These are phyloP conservation scores for Lytechinus variegatus DNA, from an alignment of 35 echinoderm and acorn worm species.

Conservation along the genomic window DNA sequence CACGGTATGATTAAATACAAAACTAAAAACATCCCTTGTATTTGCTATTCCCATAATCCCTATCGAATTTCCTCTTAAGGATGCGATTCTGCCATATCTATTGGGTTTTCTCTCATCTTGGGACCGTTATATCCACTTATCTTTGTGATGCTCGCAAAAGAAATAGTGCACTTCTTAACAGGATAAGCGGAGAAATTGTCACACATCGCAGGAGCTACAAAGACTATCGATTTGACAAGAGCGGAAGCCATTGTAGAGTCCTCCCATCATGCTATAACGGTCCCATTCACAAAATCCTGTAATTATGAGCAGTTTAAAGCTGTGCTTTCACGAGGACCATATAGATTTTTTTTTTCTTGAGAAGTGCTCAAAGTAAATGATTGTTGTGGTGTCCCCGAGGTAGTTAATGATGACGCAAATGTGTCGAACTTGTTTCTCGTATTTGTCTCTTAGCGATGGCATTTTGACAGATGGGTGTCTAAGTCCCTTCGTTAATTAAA, in stretches of 20 bases:
- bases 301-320: constrained; percentile 12
- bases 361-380: constrained; percentile 18
- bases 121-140: constrained; percentile 34
- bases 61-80: constrained; percentile 17
- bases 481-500: background rate
- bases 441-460: background rate
- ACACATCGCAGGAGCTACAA: constrained; percentile 30
- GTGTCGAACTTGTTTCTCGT: background rate
- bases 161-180: constrained; percentile 20
- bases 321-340: background rate
- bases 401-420: constrained; percentile 15
- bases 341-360: background rate
- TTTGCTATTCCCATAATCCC: background rate
- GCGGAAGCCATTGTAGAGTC: background rate
- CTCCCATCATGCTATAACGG: constrained; percentile 32
- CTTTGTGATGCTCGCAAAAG: background rate
- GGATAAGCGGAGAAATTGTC: constrained; percentile 38
- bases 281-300: background rate
- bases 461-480: background rate
- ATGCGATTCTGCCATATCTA: background rate
- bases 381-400: constrained; percentile 15
- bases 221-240: constrained; percentile 34
- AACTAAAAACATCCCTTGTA: background rate
- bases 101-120: background rate
- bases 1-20: constrained; percentile 25